These are phyloP conservation scores for Drosophila colorata DNA, from an alignment of 2,888 invertebrate genomes.

Conservation along the genomic window DNA sequence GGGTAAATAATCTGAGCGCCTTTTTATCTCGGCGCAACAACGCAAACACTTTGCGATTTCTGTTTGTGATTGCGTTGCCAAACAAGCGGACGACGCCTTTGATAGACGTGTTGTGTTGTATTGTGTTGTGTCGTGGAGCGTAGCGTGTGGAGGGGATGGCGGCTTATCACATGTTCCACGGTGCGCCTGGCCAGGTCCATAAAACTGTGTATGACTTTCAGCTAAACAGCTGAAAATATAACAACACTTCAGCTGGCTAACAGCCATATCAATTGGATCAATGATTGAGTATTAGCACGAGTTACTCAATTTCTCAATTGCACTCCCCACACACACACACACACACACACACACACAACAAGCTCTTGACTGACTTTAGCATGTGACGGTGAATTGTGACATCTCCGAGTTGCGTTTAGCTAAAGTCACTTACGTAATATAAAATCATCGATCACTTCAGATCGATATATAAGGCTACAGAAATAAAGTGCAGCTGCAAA, in stretches of 20 bases:
- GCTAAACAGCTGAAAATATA: slow-evolving; percentile 25
- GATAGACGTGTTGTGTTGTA: slow-evolving; percentile 45
- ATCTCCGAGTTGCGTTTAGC: slow-evolving; percentile 17
- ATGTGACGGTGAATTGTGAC: slow-evolving; percentile 36
- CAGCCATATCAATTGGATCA: slow-evolving; percentile 63
- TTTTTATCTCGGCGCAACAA: slow-evolving; percentile 67
- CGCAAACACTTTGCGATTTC: slow-evolving; percentile 71
- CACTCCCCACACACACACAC: slow-evolving; percentile 16
- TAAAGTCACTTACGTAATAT: not conserved
- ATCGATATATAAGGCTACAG: not conserved
- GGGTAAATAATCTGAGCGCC: slow-evolving; percentile 49
- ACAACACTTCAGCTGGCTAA: slow-evolving; percentile 45
- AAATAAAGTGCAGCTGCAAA: not conserved
- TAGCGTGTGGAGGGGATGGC: not conserved
- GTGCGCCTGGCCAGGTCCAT: slow-evolving; percentile 21
- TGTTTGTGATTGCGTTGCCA: slow-evolving; percentile 57
- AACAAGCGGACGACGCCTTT: slow-evolving; percentile 61
- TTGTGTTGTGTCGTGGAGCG: not conserved
- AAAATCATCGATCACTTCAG: slow-evolving; percentile 33
- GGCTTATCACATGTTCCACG: slow-evolving; percentile 42
- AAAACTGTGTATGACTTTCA: slow-evolving; percentile 19
- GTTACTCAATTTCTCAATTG: slow-evolving; percentile 58
- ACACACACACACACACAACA: not conserved
- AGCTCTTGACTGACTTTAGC: slow-evolving; percentile 10
- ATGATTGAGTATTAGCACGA: slow-evolving; percentile 75